Evolutionary conservation across 2,888 invertebrate species (phyloP), one percentile per base, ranked within the genome.

Genomic region (Eristalis arbustorum): DNA sequence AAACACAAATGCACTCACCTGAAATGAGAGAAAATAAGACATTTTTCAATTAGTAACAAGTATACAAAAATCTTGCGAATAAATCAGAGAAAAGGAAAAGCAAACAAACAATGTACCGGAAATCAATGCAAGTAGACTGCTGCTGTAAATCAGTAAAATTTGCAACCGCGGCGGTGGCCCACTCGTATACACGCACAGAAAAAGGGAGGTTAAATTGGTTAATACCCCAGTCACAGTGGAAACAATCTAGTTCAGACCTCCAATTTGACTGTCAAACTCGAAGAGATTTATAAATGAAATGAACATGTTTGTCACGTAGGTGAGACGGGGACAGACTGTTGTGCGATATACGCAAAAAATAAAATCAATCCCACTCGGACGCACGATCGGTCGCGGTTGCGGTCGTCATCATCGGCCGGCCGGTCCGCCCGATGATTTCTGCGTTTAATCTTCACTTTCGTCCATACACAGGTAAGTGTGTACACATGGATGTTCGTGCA

Each of bases 271-370:
- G 75, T 84, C 80, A 76, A 80, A 72, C 67, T 22, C 18, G 31
- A 18, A 72, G 56, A 68, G 75, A 84, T 84, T 79, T 84, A 79
- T 75, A 75, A 75, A 71, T 80, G 42, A 73, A 75, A 66, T 69
- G 63, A 66, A 66, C 72, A 79, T 71, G 69, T 72, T 66, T 72
- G 71, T 83, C 83, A 83, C 77, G 83, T 83, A 77, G 77, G 73
- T 59, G 77, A 62, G 73, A 67, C 76, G 76, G 63, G 56, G 67
- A 72, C 8, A 77, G 61, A 23, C 59, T 31, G 25, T 1, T 22
- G 28, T 67, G 37, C 23, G 61, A 68, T 31, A 63, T 31, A 59
- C 72, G 57, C 66, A 72, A 66, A 61, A 42, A 64, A 72, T 67
- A 66, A 66, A 72, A 72, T 71, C 78, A 72, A 61, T 72, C 78